Percentiles rank a stretch among this genome's conserved stretches.
Conservation (phyloP, 2,888 invertebrate species). For the Vesta saturnalis region DNA sequence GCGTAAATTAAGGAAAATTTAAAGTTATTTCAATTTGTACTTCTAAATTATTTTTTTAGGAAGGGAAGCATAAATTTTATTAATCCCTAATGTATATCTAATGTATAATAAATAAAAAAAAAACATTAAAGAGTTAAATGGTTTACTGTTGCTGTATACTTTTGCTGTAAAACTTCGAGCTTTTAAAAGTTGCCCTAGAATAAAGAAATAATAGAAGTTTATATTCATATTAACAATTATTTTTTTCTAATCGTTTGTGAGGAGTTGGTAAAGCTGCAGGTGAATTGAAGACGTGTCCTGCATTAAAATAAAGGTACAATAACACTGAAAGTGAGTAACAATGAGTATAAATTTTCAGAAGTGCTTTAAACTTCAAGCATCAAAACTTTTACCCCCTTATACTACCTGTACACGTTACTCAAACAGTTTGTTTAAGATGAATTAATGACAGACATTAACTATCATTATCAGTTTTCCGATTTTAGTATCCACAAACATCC, state of each 20-base stretch:
- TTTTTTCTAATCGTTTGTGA: not conserved
- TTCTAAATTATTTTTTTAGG: not conserved
- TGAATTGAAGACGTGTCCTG: conserved; percentile 47
- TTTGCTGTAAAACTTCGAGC: too few species aligned
- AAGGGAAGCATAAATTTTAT: not conserved
- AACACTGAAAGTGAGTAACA: conserved; percentile 44
- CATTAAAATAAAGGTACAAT: conserved; percentile 48
- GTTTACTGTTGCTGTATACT: too few species aligned
- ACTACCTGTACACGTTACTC: conserved; percentile 42
- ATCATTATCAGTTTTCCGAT: conserved; percentile 49
- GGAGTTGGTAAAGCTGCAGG: conserved; percentile 43
- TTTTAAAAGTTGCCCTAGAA: too few species aligned
- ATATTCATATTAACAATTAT: too few species aligned
- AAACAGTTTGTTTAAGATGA: conserved; percentile 51
- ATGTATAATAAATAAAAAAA: not conserved
- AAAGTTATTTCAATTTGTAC: not conserved
- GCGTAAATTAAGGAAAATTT: conserved; percentile 1
- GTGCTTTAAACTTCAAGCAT: conserved; percentile 5
- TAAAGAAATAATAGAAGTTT: too few species aligned
- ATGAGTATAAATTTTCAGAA: conserved; percentile 31
- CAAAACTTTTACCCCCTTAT: conserved; percentile 37
- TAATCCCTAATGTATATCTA: not conserved
- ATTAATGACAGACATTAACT: conserved; percentile 53
- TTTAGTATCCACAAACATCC: conserved; percentile 42
- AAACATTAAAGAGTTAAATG: not conserved